Conservation (phyloP, 1,140 invertebrate species). For the Apis laboriosa region DNA sequence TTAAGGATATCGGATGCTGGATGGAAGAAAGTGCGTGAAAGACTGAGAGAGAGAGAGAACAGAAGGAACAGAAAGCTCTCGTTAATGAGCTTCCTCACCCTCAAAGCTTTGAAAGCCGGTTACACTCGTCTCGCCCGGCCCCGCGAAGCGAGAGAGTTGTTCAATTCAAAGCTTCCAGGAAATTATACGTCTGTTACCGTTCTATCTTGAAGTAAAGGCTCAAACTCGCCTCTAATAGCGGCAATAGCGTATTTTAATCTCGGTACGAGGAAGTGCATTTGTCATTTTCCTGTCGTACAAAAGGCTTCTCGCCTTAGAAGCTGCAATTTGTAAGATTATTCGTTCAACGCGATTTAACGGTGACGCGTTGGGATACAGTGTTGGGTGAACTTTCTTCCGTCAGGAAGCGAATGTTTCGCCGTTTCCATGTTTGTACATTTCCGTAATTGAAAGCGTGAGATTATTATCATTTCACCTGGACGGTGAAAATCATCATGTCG, state of each 20-base stretch:
- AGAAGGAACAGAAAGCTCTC: conserved; percentile 76
- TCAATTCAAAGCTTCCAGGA: conserved; percentile 77
- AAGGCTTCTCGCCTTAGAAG: conserved; percentile 54
- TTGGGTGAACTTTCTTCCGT: background rate
- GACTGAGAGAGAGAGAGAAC: background rate
- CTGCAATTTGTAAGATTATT: conserved; percentile 61
- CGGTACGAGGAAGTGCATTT: conserved; percentile 60
- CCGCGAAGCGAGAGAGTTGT: conserved; percentile 68
- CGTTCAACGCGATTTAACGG: conserved; percentile 43
- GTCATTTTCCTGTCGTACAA: conserved; percentile 60
- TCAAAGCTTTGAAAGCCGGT: conserved; percentile 76
- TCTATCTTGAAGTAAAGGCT: conserved; percentile 66
- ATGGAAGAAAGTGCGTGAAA: conserved; percentile 43
- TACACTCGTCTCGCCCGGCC: conserved; percentile 72
- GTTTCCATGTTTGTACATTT: background rate
- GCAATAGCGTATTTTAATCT: conserved; percentile 76
- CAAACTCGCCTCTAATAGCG: conserved; percentile 72
- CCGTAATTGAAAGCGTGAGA: background rate
- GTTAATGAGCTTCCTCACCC: conserved; percentile 81
- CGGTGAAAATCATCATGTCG: background rate
- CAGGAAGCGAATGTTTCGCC: conserved; percentile 15
- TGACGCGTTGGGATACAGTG: conserved; percentile 8
- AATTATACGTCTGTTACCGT: conserved; percentile 80
- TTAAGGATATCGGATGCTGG: conserved; percentile 59
- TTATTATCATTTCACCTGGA: background rate